Evolutionary conservation across 35 echinoderm and acorn worm species (phyloP).

Genomic region (Eucidaris tribuloides): DNA sequence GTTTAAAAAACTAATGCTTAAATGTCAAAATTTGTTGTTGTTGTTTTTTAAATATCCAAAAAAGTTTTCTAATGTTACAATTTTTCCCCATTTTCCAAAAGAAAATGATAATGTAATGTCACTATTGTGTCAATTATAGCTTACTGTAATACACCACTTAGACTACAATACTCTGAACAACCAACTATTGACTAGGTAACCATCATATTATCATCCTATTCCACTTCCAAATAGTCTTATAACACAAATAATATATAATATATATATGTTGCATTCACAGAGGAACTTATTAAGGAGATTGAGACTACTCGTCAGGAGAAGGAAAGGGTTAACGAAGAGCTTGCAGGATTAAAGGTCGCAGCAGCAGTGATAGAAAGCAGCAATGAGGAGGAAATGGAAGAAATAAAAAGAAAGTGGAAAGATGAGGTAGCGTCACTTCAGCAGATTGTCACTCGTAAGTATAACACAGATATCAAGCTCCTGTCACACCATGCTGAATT

Average conservation of each 20-base stretch:
- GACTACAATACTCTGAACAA: background rate
- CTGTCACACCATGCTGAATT: too few species aligned
- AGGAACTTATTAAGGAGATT: constrained; percentile 87
- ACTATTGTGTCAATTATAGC: background rate
- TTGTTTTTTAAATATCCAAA: too few species aligned
- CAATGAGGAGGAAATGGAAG: constrained; percentile 77
- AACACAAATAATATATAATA: background rate
- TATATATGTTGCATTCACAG: constrained; percentile 10
- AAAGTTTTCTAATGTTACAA: too few species aligned
- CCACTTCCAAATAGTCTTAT: background rate
- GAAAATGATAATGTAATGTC: background rate
- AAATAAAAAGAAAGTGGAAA: constrained; percentile 58
- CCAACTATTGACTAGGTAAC: background rate
- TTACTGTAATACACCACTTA: background rate
- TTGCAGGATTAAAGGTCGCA: constrained; percentile 70
- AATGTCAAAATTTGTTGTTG: too few species aligned
- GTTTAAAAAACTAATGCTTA: background rate
- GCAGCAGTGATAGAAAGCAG: constrained; percentile 64
- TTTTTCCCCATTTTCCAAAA: background rate
- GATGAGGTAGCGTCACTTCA: constrained; percentile 91
- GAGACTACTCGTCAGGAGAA: constrained; percentile 48
- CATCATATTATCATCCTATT: background rate
- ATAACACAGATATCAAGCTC: too few species aligned
- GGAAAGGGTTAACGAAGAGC: constrained; percentile 51
- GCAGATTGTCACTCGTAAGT: constrained; percentile 71